phyloP scores from a whole-genome alignment of 2,113 vertebrate genomes.

The Campylomormyrus tamandua region DNA sequence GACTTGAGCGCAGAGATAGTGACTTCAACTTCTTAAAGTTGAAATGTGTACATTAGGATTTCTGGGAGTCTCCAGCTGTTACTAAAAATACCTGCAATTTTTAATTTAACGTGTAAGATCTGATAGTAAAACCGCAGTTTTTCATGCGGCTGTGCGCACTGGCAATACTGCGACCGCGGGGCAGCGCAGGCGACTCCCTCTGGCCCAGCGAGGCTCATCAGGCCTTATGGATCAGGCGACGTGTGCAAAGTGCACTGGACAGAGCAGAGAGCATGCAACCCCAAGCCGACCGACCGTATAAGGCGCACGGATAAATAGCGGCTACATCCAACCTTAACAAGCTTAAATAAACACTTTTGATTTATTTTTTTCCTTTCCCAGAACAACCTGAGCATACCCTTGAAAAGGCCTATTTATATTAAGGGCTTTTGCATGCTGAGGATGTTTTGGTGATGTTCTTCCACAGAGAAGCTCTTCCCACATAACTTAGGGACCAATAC shows the following conservation, averaged over 20 bases:
- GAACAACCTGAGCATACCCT: background rate
- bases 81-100: background rate
- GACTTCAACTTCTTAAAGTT: background rate
- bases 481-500: background rate
- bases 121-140: background rate
- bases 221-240: background rate
- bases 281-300: background rate
- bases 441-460: background rate
- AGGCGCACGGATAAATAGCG: background rate
- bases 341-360: slow-evolving; percentile 12
- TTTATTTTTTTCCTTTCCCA: slow-evolving; percentile 13
- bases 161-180: background rate
- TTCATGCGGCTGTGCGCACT: background rate
- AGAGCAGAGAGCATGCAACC: background rate
- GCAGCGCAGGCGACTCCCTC: background rate
- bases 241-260: background rate
- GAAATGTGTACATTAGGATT: background rate
- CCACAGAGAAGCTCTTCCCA: background rate
- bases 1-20: background rate
- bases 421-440: background rate
- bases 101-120: background rate
- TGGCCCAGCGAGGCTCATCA: background rate
- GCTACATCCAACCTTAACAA: background rate
- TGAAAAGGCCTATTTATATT: background rate
- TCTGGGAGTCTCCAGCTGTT: background rate